Evolutionary conservation across 2,113 vertebrate genomes (phyloP), one percentile per base, ranked within the genome.

Genomic region (Myrmophylax atrothorax): DNA sequence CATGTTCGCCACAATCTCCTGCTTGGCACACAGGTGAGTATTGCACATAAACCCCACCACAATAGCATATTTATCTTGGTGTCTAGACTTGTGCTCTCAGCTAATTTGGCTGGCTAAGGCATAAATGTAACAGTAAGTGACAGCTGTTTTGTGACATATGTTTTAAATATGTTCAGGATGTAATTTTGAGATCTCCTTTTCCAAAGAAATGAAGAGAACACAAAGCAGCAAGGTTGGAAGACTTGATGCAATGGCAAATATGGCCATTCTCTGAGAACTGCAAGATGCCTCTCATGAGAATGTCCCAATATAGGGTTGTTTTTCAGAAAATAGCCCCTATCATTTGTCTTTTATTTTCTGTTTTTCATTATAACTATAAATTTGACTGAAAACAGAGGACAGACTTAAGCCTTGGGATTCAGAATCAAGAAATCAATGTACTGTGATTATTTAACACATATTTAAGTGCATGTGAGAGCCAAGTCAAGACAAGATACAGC

Each of bases 1-100:
- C 19, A 68, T 8, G 0, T 23, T n/a, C 56, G 5, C 28, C 12
- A 14, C 2, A 0, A 17, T 2, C 20, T 4, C 33, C 59, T 31
- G 53, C 12, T 3, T 5, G 26, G 29, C 63, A 23, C n/a, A 26
- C 13, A 26, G 28, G 15, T 16, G 59, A 59, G 26, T 4, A 25
- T 0, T 29, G 14, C 31, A 19, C 5, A 1, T 6, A 12, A 38
- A 24, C 42, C 20, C 12, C 18, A 49, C 16, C 52, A 26, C 14
- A 7, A 10, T 0, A 11, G 29, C n/a, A 12, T 18, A 6, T 77
- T 88, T 33, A 12, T 10, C 33, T 7, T 18, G 49, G 56, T 12
- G 33, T 18, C 59, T 9, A 17, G 25, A 17, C 58, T n/a, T 23
- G 58, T 23, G 23, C 31, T 60, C 49, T 37, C 40, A 58, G 64